These are phyloP conservation scores for Drosophila pectinifera DNA, from an alignment of 1,140 invertebrate species.

Conservation along the genomic window DNA sequence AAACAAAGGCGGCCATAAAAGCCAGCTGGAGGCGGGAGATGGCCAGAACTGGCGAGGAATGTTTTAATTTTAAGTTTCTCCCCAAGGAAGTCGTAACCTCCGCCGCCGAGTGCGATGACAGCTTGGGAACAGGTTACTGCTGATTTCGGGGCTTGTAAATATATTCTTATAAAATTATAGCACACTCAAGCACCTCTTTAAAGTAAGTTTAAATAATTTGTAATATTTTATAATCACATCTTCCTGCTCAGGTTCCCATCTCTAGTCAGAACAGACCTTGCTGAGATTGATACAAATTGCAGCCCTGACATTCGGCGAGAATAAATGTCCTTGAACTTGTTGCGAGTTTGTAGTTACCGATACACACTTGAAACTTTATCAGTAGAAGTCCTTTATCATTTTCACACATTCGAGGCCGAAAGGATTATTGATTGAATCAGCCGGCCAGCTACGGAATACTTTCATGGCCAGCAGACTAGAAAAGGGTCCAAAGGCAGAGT, in stretches of 20 bases:
- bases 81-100: constrained; percentile 14
- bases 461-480: constrained; percentile 73
- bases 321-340: constrained; percentile 65
- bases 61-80: constrained; percentile 72
- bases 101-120: constrained; percentile 12
- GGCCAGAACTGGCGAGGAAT: constrained; percentile 55
- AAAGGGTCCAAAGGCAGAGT: constrained; percentile 41
- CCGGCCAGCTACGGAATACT: constrained; percentile 52
- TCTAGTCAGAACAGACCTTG: not conserved
- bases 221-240: not conserved
- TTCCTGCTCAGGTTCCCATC: not conserved
- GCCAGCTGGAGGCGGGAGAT: constrained; percentile 23
- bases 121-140: not conserved
- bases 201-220: not conserved
- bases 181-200: too few species aligned
- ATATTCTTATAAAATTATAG: too few species aligned
- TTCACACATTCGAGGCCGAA: constrained; percentile 60
- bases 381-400: constrained; percentile 55
- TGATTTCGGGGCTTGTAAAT: not conserved
- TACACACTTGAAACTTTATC: constrained; percentile 25
- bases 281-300: constrained; percentile 40
- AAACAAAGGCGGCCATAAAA: constrained; percentile 54
- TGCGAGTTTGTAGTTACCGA: constrained; percentile 24
- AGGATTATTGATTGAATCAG: constrained; percentile 71
- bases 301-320: constrained; percentile 34